Percentiles rank a stretch among this genome's conserved stretches.
Conservation (phyloP, 2,797 vertebrate species). For the Lateolabrax maculatus region DNA sequence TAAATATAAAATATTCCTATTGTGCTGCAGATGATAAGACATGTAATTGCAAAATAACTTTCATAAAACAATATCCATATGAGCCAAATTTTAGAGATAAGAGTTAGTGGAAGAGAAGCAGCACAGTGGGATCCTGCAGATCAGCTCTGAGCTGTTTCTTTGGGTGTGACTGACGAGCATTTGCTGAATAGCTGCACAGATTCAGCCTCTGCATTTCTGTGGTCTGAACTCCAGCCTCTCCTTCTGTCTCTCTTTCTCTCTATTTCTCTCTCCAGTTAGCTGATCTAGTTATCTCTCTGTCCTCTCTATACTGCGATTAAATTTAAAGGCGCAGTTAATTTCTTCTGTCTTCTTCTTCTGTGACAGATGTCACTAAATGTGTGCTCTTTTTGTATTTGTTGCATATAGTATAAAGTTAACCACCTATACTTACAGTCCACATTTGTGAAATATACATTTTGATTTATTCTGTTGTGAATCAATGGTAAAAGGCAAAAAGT, state of each 20-base stretch:
- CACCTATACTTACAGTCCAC: neutral
- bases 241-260: slow-evolving; percentile 35
- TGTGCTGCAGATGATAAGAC: neutral
- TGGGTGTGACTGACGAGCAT: slow-evolving; percentile 59
- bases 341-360: neutral
- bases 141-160: slow-evolving; percentile 21
- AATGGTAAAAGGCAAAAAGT: no score
- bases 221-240: slow-evolving; percentile 71
- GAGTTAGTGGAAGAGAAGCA: neutral
- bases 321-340: slow-evolving; percentile 8
- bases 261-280: slow-evolving; percentile 22
- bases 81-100: neutral
- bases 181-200: slow-evolving; percentile 63
- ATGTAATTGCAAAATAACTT: neutral
- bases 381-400: neutral
- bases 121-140: slow-evolving; percentile 12
- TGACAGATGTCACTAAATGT: neutral
- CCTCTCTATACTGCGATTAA: neutral
- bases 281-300: slow-evolving; percentile 41
- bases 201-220: slow-evolving; percentile 77
- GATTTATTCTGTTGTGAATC: neutral
- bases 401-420: neutral
- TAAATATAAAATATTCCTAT: neutral
- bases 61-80: neutral
- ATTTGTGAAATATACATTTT: neutral